A percentile compares a stretch with the other conserved stretches of the same genome.
Conservation (phyloP, 2,113 vertebrate genomes). For the Trogon surrucura region DNA sequence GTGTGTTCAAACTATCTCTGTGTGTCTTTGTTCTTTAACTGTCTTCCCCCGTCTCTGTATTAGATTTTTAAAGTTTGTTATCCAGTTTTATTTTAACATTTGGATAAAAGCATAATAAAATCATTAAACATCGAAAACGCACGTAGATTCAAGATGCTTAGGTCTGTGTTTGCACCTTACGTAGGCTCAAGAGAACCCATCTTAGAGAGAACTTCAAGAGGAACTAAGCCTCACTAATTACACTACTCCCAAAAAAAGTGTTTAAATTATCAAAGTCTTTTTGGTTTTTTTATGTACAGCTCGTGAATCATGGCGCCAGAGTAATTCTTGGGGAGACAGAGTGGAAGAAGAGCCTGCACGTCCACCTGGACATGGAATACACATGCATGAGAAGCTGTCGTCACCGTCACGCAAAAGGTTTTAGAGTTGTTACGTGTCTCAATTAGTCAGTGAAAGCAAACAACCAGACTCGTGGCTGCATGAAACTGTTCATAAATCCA, state of each 20-base stretch:
- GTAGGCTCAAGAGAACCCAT: not conserved
- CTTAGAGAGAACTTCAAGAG: not conserved
- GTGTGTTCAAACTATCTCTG: not conserved
- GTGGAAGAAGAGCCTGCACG: slow-evolving; percentile 95
- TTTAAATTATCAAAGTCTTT: not conserved
- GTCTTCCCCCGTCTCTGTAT: not conserved
- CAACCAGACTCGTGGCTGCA: not conserved
- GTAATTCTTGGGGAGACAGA: slow-evolving; percentile 96
- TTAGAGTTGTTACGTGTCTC: not conserved
- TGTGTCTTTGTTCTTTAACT: not conserved
- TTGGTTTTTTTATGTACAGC: slow-evolving; percentile 71
- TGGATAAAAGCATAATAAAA: not conserved
- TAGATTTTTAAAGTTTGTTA: not conserved
- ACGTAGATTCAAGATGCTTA: not conserved
- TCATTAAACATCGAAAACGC: not conserved
- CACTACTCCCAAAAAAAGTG: not conserved
- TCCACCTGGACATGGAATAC: slow-evolving; percentile 96
- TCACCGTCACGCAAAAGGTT: slow-evolving; percentile 98
- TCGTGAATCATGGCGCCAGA: slow-evolving; percentile 94
- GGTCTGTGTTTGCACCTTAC: not conserved
- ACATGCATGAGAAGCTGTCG: slow-evolving; percentile 98
- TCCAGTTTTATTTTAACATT: not conserved
- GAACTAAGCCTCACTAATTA: not conserved
- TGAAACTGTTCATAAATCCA: not conserved
- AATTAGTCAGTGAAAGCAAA: not conserved